A percentile compares a stretch with the other conserved stretches of the same genome.
Conservation (phyloP, 2,888 invertebrate species). For the Drosophila ustulata region DNA sequence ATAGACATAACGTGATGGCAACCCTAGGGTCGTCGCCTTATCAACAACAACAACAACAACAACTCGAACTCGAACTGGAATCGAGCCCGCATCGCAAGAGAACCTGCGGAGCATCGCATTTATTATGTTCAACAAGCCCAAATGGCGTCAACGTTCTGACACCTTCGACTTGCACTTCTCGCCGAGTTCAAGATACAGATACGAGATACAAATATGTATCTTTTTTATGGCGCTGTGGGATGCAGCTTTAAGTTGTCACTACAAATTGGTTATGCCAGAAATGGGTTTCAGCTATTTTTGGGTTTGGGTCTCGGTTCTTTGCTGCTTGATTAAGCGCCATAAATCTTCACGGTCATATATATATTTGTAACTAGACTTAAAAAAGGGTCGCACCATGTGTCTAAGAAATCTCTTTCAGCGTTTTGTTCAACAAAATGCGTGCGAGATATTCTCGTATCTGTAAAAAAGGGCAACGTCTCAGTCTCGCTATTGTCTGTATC, state of each 20-base stretch:
- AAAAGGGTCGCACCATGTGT: constrained; percentile 56
- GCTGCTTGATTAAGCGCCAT: constrained; percentile 71
- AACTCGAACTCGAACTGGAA: not conserved
- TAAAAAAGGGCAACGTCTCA: constrained; percentile 32
- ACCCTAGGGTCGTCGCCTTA: constrained; percentile 39
- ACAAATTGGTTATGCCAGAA: constrained; percentile 68
- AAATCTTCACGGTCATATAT: constrained; percentile 69
- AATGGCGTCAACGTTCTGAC: constrained; percentile 71
- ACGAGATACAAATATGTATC: constrained; percentile 30
- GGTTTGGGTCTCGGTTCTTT: constrained; percentile 30
- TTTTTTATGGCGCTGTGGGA: constrained; percentile 67
- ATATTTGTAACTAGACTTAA: constrained; percentile 61
- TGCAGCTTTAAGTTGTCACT: constrained; percentile 78
- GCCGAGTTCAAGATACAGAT: constrained; percentile 46
- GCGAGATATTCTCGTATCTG: constrained; percentile 25
- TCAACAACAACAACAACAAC: constrained; percentile 30
- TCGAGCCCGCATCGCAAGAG: constrained; percentile 49
- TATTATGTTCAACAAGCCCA: constrained; percentile 78
- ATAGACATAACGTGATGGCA: constrained; percentile 54
- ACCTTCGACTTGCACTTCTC: constrained; percentile 45
- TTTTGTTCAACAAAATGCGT: constrained; percentile 64
- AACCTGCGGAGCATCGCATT: constrained; percentile 63
- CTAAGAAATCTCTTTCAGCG: constrained; percentile 53
- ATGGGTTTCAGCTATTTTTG: constrained; percentile 23
- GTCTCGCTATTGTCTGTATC: constrained; percentile 19